Evolutionary conservation across 2,888 invertebrate genomes (phyloP).

Genomic region (Tetrapedia diversipes): DNA sequence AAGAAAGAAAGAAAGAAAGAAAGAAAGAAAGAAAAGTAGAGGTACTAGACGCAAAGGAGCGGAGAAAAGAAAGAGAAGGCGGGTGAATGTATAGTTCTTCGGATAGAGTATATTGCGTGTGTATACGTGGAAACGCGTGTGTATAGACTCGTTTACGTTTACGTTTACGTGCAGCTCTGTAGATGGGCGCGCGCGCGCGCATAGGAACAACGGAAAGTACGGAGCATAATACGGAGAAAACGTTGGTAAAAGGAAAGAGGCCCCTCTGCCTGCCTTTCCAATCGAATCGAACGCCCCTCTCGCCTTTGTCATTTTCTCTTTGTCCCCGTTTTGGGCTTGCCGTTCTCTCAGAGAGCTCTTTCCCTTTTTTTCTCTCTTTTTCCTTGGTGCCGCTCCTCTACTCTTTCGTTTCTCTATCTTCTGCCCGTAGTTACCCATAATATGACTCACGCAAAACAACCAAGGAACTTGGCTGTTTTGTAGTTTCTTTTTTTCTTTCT

Average conservation of each 20-base stretch:
- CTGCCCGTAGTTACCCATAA: slow-evolving; percentile 46
- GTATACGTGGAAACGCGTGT: slow-evolving; percentile 10
- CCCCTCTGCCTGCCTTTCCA: slow-evolving; percentile 78
- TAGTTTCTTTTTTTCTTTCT: slow-evolving; percentile 33
- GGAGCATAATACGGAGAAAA: slow-evolving; percentile 78
- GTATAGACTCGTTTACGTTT: neutral
- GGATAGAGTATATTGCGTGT: slow-evolving; percentile 31
- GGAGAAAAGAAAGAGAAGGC: slow-evolving; percentile 63
- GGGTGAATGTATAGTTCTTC: slow-evolving; percentile 41
- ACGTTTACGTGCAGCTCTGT: slow-evolving; percentile 10
- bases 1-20: slow-evolving; percentile 54
- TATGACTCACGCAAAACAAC: slow-evolving; percentile 57
- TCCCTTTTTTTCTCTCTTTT: slow-evolving; percentile 53
- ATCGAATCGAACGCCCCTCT: slow-evolving; percentile 77
- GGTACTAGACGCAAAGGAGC: slow-evolving; percentile 59
- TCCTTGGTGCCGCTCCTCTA: slow-evolving; percentile 25
- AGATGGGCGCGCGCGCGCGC: slow-evolving; percentile 58
- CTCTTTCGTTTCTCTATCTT: slow-evolving; percentile 58
- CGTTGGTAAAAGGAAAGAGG: slow-evolving; percentile 77
- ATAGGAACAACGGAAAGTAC: slow-evolving; percentile 74
- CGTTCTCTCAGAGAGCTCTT: slow-evolving; percentile 60
- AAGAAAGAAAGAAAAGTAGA: slow-evolving; percentile 55
- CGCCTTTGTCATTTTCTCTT: slow-evolving; percentile 79
- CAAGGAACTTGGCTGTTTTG: slow-evolving; percentile 45
- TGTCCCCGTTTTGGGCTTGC: slow-evolving; percentile 76